Base-by-base conservation (phyloP, 2,888 invertebrate species). In the Trichacis sp. region DNA sequence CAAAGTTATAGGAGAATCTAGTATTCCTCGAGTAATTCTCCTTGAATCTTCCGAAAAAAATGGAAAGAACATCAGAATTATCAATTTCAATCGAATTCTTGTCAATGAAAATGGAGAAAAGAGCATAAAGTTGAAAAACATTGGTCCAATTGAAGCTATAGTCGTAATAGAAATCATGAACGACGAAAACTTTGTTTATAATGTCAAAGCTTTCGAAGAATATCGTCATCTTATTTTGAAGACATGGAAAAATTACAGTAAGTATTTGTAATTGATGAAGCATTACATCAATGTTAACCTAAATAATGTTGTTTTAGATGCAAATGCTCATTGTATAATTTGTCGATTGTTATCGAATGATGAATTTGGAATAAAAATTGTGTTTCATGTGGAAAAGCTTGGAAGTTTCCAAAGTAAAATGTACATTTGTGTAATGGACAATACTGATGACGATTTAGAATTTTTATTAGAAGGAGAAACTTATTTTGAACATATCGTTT, bases 391-490 rank as follows among this genome's bases (percentile, higher is more conserved):
- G 1, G 66, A 33, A 1, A 66, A 72, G 30, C 69, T 77, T 40
- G 77, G 78, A 1, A 72, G 60, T 5, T 70, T 73, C 30, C 56
- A 71, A 0, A 76, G 77, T 8, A 63, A 72, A 46, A 71, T 89
- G 38, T 85, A 84, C 29, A 68, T 89, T 18, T 82, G 85, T 33
- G 85, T 87, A 2, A 77, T 85, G 9, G 86, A 88, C 71, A 89
- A 89, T 81, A 88, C 88, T 43, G 88, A 87, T 71, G 89, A 89
- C 69, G 85, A 86, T 59, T 78, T 85, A n/a, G 81, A 80, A 24
- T 77, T 88, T n/a, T 78, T 84, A 12, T 67, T 87, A 15, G 80
- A 82, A 1, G 87, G 85, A 0, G 85, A 87, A 65, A 85, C 86
- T 17, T 88, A 86, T 68, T 72, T 77, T 42, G 87, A 87, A 73